Evolutionary conservation across 2,113 vertebrate species (phyloP).

Genomic region (Sinocyclocheilus anshuiensis): DNA sequence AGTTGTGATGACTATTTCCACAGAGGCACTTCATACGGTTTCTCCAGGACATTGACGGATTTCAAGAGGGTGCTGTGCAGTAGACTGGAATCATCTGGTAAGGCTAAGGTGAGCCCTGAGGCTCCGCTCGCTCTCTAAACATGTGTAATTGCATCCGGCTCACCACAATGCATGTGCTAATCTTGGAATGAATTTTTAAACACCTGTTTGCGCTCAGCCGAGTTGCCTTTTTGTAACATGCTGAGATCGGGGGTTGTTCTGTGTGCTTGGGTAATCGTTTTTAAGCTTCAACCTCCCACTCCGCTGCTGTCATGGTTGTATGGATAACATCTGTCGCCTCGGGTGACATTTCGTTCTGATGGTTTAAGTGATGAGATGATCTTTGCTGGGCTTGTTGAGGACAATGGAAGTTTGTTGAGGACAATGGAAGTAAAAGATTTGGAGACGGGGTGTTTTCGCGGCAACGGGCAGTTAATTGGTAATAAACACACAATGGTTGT

Average conservation of each 20-base stretch:
- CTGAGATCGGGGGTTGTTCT: neutral
- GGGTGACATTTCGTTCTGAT: constrained; percentile 21
- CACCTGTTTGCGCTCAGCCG: constrained; percentile 7
- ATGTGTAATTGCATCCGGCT: constrained; percentile 22
- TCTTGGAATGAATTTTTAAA: constrained; percentile 22
- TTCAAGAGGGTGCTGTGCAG: constrained; percentile 14
- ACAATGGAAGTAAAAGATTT: neutral
- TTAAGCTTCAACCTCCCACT: constrained; percentile 3
- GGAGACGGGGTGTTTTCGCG: neutral
- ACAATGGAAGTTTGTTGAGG: neutral
- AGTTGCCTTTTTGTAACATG: neutral
- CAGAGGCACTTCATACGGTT: constrained; percentile 11
- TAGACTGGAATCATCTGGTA: constrained; percentile 46
- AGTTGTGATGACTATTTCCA: constrained; percentile 49
- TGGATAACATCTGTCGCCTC: neutral
- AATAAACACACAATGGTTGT: constrained; percentile 30
- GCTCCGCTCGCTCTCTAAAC: neutral
- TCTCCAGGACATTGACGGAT: constrained; percentile 12
- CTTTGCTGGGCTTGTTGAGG: neutral
- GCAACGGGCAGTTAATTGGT: constrained; percentile 5
- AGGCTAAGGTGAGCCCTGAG: constrained; percentile 26
- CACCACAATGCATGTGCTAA: constrained; percentile 33
- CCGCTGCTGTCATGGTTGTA: neutral
- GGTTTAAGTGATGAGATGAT: constrained; percentile 5
- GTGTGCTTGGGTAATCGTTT: neutral